Percentiles rank a stretch among this genome's conserved stretches.
Conservation (phyloP, 2,797 vertebrate genomes). For the Psittacula echo region DNA sequence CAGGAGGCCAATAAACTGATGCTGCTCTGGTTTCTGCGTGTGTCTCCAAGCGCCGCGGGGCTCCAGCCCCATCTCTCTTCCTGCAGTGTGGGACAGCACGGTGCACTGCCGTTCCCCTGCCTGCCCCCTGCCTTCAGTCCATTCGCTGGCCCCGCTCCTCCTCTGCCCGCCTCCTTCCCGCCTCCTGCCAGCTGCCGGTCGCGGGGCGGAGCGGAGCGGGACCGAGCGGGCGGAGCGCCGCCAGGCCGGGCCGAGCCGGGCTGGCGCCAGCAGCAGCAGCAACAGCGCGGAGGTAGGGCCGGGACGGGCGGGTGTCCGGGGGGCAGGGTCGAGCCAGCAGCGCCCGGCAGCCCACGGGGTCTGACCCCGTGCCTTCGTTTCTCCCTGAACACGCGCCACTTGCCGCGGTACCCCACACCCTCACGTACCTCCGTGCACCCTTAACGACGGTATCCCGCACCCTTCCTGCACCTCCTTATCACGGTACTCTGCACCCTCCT, state of each 20-base stretch:
- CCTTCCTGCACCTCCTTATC: no score
- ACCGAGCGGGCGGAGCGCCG: not conserved
- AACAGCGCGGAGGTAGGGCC: not conserved
- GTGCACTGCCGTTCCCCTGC: fast-evolving
- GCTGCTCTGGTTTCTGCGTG: not conserved
- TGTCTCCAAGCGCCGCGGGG: not conserved
- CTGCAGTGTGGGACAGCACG: fast-evolving
- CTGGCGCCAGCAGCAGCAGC: not conserved
- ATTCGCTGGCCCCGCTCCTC: not conserved
- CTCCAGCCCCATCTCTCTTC: not conserved
- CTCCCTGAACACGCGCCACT: not conserved
- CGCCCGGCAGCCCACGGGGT: not conserved
- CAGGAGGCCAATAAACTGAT: conserved; percentile 49
- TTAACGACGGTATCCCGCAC: not conserved
- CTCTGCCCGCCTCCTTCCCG: not conserved
- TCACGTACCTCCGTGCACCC: not conserved
- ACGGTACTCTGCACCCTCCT: not conserved
- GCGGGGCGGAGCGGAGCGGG: not conserved
- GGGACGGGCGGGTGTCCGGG: not conserved
- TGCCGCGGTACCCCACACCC: not conserved
- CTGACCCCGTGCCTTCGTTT: not conserved
- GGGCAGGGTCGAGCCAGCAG: not conserved
- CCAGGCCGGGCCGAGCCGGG: not conserved
- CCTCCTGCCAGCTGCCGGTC: not conserved
- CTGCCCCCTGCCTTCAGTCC: not conserved